Percentiles rank a stretch among this genome's conserved stretches.
phyloP scores from a whole-genome alignment of 2,888 invertebrate species.

The Eristalis pertinax region DNA sequence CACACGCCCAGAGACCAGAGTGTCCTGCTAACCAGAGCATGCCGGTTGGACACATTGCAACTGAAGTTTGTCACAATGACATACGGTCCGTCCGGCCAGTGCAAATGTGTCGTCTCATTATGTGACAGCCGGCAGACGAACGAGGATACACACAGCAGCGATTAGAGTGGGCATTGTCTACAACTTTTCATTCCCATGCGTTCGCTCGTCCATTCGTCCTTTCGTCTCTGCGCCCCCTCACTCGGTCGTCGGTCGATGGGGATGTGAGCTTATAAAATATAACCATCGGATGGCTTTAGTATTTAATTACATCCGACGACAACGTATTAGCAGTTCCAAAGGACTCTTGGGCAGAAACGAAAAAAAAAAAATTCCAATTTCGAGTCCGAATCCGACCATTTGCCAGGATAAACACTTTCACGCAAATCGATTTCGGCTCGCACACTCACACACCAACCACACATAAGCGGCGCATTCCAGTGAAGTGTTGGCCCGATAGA shows the following conservation, averaged over 20 bases:
- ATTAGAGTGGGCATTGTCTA: constrained; percentile 53
- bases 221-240: not conserved
- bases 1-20: not conserved
- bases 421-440: constrained; percentile 59
- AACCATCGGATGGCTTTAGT: constrained; percentile 28
- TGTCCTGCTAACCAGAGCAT: not conserved
- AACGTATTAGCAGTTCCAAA: constrained; percentile 52
- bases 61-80: constrained; percentile 67
- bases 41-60: constrained; percentile 22
- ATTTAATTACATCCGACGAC: constrained; percentile 68
- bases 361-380: constrained; percentile 43
- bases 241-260: not conserved
- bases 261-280: not conserved
- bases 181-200: not conserved
- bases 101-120: constrained; percentile 68
- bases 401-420: constrained; percentile 68
- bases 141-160: constrained; percentile 30
- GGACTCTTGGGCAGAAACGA: not conserved
- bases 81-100: constrained; percentile 41
- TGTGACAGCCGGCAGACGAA: constrained; percentile 48
- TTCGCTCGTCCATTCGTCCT: not conserved
- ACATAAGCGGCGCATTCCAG: too few relatives aligned
- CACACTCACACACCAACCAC: too few relatives aligned
- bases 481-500: not conserved
- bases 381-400: constrained; percentile 51